Base-by-base conservation (phyloP, 2,888 invertebrate genomes). In the Drosophila merina region DNA sequence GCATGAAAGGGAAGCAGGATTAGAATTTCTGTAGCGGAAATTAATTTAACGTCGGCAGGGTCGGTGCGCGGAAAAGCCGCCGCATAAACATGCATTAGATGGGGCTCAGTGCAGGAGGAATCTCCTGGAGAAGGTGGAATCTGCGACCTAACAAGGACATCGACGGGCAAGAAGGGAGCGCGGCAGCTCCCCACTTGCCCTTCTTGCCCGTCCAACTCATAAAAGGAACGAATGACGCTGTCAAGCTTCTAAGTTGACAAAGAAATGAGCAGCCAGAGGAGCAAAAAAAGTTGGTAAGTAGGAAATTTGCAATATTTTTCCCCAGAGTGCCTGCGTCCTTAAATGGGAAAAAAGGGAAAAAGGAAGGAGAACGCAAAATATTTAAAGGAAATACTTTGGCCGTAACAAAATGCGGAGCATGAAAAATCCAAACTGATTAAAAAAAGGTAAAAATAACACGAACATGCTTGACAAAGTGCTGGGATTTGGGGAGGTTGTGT, bases 61-160 rank as follows among this genome's bases (percentile, higher is more conserved):
- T 31, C 63, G 76, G 85, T 55, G 76, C 62, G 36, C n/a, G 36
- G 76, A 81, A 81, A 59, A 81, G 79, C 66, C 59, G 58, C 72
- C 68, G 74, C 79, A 76, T 82, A 82, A 82, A 81, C 81, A 85
- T 87, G 87, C 87, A 82, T 87, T 87, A 85, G 82, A 49, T 25
- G 56, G 33, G 58, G 76, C 87, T 84, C 81, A 85, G 66, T 58
- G 74, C 67, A 56, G 62, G 12, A 40, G 51, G 20, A 20, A 20
- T 20, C 9, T 38, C 28, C 48, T 38, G 10, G 14, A 31, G 47
- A 28, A 45, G 10, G 14, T 40, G 47, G 33, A 50, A 62, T 48
- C 49, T 45, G 45, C 50, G 54, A 72, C 57, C 44, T 36, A 7
- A 47, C 54, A 52, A 52, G 66, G 66, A 64, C 54, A 40, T 26